Evolutionary conservation across 2,113 vertebrate species (phyloP).

Genomic region (Chroicocephalus ridibundus): DNA sequence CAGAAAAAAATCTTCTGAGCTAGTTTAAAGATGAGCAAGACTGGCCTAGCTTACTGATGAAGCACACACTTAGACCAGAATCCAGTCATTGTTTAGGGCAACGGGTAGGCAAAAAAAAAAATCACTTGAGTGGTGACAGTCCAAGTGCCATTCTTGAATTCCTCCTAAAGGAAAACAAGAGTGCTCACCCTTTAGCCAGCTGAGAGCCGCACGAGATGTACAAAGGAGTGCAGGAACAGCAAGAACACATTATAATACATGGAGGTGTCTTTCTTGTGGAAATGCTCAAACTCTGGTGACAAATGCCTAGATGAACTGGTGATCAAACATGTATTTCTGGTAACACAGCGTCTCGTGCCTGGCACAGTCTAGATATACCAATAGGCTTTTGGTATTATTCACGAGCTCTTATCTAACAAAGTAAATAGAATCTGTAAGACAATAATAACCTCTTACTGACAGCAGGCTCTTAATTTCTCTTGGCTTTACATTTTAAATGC

Average conservation of each 20-base stretch:
- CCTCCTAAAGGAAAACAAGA: neutral
- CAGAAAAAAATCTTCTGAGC: neutral
- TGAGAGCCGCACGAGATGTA: neutral
- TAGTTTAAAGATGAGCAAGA: neutral
- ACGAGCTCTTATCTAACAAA: neutral
- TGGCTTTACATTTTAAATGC: neutral
- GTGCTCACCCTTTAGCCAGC: neutral
- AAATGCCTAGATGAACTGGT: neutral
- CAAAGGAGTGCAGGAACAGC: neutral
- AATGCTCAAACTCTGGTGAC: neutral
- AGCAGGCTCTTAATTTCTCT: neutral
- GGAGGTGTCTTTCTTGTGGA: neutral
- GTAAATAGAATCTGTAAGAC: neutral
- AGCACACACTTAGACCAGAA: neutral
- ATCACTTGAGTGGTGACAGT: neutral
- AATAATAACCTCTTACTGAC: neutral
- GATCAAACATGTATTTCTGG: neutral
- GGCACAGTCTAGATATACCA: neutral
- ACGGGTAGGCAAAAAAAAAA: neutral
- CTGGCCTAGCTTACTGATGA: neutral
- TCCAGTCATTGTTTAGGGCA: neutral
- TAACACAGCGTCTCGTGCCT: neutral
- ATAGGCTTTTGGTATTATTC: neutral
- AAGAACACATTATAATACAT: neutral
- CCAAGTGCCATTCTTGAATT: neutral